phyloP scores from a whole-genome alignment of 1,140 invertebrate species.

The Orius insidiosus region DNA sequence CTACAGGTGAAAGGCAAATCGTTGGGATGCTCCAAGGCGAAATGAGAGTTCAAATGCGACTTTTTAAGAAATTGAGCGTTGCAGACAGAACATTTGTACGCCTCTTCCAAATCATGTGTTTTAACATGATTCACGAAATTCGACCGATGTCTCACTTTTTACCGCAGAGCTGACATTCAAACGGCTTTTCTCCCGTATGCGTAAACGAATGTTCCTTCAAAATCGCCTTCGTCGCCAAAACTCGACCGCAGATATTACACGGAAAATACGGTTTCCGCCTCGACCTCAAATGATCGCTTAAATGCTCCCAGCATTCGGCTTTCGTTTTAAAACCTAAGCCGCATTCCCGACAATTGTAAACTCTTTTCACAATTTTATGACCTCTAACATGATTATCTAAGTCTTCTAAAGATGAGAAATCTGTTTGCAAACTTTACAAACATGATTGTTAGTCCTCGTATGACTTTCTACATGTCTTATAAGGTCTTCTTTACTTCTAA shows the following conservation, averaged over 20 bases:
- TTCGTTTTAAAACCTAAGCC: constrained; percentile 6
- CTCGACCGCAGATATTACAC: constrained; percentile 30
- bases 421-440: constrained; percentile 9
- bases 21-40: constrained; percentile 20
- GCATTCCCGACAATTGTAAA: constrained; percentile 13
- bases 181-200: constrained; percentile 41
- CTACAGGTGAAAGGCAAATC: constrained; percentile 24
- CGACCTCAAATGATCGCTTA: constrained; percentile 8
- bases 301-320: constrained; percentile 13
- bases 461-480: constrained; percentile 13
- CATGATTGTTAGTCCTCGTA: not conserved
- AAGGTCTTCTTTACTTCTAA: constrained; percentile 3
- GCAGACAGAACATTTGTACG: constrained; percentile 8
- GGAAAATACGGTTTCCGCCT: constrained; percentile 4
- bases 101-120: constrained; percentile 9
- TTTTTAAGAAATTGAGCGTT: constrained; percentile 8
- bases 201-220: constrained; percentile 32
- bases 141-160: constrained; percentile 24
- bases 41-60: constrained; percentile 12
- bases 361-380: constrained; percentile 9
- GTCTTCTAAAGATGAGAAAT: constrained; percentile 5
- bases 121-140: constrained; percentile 19
- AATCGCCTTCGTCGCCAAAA: constrained; percentile 27
- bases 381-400: constrained; percentile 11
- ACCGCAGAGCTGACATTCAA: constrained; percentile 38